A percentile compares a stretch with the other conserved stretches of the same genome.
Conservation (phyloP, 2,113 vertebrate species). For the Megaceryle maxima region DNA sequence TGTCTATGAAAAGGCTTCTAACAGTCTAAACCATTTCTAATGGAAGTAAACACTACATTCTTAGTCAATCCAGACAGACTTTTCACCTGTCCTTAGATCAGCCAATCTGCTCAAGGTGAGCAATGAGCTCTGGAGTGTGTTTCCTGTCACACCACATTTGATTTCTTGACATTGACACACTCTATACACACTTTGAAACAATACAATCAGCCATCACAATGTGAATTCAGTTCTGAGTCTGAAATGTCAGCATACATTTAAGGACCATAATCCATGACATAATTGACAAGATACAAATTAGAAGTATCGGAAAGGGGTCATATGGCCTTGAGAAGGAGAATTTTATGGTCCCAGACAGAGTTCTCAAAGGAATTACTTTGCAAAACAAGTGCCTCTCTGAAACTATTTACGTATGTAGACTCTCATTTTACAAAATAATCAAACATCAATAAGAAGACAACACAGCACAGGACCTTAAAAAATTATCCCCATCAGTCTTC, state of each 20-base stretch:
- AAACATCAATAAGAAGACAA: background rate
- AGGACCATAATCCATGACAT: background rate
- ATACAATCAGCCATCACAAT: background rate
- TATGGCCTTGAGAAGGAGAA: background rate
- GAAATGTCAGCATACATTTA: background rate
- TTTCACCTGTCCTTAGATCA: background rate
- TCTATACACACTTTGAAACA: background rate
- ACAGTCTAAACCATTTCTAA: background rate
- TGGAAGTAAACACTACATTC: background rate
- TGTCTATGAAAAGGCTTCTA: background rate
- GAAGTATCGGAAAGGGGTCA: background rate
- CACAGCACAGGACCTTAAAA: background rate
- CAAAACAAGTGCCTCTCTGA: background rate
- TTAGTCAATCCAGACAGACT: background rate
- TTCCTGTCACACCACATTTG: background rate
- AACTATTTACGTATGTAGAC: background rate
- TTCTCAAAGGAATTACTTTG: background rate
- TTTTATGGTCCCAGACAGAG: background rate
- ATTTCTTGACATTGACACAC: background rate
- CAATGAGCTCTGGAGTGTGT: background rate
- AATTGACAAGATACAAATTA: background rate
- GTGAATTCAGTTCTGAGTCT: background rate
- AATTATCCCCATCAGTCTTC: background rate
- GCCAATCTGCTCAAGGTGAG: rapidly evolving
- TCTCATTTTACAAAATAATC: background rate